Evolutionary conservation across 2,113 vertebrate species (phyloP).

Genomic region (Callaeas wilsoni): DNA sequence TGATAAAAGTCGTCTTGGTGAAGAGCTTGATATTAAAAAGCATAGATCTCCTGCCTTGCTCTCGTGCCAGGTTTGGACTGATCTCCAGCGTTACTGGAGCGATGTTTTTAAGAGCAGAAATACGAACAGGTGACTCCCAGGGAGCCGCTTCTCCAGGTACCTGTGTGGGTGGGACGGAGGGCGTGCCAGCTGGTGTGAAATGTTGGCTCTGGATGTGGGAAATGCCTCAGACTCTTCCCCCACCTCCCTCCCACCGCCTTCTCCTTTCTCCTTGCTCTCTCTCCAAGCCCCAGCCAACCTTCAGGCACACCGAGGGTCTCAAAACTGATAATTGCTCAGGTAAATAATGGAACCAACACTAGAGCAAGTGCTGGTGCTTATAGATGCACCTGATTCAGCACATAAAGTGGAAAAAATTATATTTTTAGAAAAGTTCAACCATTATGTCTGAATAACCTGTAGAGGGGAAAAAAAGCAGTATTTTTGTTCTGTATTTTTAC

Average conservation of each 20-base stretch:
- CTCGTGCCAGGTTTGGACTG: not conserved
- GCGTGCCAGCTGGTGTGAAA: not conserved
- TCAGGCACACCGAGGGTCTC: not conserved
- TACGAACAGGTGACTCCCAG: not conserved
- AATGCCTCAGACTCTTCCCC: not conserved
- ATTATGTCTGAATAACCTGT: not conserved
- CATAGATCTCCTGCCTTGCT: conserved; percentile 71
- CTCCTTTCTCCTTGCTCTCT: not conserved
- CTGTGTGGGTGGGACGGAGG: not conserved
- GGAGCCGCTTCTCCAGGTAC: not conserved
- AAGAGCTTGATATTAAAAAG: conserved; percentile 74
- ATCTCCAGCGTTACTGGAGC: conserved; percentile 39
- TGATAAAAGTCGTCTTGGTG: conserved; percentile 46
- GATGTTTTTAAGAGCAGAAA: conserved; percentile 45
- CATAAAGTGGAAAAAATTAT: not conserved
- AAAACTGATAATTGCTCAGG: not conserved
- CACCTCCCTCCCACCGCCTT: not conserved
- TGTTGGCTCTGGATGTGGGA: not conserved
- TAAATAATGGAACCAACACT: not conserved
- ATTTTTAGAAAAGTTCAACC: not conserved
- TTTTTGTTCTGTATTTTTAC: not conserved
- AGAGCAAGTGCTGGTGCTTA: not conserved
- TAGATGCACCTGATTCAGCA: not conserved
- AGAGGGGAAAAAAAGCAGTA: not conserved
- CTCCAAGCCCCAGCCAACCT: not conserved